Percentiles rank a stretch among this genome's conserved stretches.
Evolutionary conservation across 2,888 invertebrate species (phyloP).

Genomic region (Sisyra nigra): DNA sequence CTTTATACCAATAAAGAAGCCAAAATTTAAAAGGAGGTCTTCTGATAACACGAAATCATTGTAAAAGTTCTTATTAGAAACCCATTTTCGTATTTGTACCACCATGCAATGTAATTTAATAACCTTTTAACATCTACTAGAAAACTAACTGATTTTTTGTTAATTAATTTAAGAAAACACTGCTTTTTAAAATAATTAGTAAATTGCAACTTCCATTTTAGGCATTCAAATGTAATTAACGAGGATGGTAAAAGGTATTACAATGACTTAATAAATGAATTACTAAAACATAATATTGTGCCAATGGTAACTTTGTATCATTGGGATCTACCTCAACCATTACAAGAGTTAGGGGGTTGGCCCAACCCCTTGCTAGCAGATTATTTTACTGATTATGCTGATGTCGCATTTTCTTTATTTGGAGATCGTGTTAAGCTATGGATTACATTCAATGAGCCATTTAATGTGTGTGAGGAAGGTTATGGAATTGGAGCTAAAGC

Average conservation of each 20-base stretch:
- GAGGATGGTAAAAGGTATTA: slow-evolving; percentile 35
- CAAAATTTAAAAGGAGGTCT: no score
- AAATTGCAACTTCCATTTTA: neutral
- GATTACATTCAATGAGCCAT: slow-evolving; percentile 15
- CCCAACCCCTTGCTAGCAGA: slow-evolving; percentile 31
- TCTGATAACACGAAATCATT: no score
- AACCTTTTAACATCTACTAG: no score
- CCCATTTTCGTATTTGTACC: no score
- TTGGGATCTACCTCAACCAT: slow-evolving; percentile 35
- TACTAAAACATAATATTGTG: slow-evolving; percentile 32
- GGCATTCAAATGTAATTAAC: slow-evolving; percentile 23
- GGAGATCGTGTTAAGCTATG: slow-evolving; percentile 14
- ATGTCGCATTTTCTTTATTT: slow-evolving; percentile 21
- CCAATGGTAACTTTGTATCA: slow-evolving; percentile 35
- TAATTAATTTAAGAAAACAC: no score
- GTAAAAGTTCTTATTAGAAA: no score
- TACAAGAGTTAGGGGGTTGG: slow-evolving; percentile 29
- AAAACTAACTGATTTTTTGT: no score
- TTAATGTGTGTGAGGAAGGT: slow-evolving; percentile 10
- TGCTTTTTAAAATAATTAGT: neutral
- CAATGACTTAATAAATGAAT: slow-evolving; percentile 31
- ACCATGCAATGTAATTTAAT: no score
- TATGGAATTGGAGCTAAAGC: slow-evolving; percentile 34
- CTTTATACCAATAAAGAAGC: no score
- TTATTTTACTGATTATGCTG: slow-evolving; percentile 34